A percentile compares a stretch with the other conserved stretches of the same genome.
These are phyloP conservation scores for Berghia stephanieae DNA, from an alignment of 1,140 invertebrate species.

Conservation along the genomic window DNA sequence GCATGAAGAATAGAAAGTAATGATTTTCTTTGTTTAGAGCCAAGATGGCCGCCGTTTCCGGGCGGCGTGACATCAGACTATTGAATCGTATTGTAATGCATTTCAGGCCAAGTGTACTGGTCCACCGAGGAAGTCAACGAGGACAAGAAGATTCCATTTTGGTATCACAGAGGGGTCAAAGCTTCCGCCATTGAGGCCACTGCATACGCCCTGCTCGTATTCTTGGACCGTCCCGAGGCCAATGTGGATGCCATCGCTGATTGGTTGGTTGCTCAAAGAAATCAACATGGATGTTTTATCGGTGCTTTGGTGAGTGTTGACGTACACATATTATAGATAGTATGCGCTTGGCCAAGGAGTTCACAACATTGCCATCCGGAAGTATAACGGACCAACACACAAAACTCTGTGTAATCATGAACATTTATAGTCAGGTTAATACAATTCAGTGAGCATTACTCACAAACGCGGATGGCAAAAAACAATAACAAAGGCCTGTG, in stretches of 20 bases:
- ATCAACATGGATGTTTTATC: slow-evolving; percentile 32
- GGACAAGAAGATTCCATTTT: slow-evolving; percentile 12
- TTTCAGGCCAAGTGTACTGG: slow-evolving; percentile 35
- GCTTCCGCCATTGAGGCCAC: slow-evolving; percentile 37
- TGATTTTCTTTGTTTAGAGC: too few relatives aligned
- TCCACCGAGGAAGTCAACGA: slow-evolving; percentile 8
- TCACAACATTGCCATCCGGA: background rate
- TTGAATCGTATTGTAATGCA: background rate
- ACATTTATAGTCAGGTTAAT: background rate
- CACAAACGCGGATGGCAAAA: too few relatives aligned
- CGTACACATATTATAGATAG: background rate
- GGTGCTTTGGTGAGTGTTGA: slow-evolving; percentile 29
- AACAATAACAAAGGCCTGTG: too few relatives aligned
- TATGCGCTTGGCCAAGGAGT: too few relatives aligned
- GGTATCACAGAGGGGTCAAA: slow-evolving; percentile 30
- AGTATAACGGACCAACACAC: too few relatives aligned
- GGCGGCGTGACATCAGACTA: too few relatives aligned
- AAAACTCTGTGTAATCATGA: background rate
- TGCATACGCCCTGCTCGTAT: slow-evolving; percentile 35
- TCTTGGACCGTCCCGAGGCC: background rate
- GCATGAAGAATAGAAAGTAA: too few relatives aligned
- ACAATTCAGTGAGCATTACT: background rate
- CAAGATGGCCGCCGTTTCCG: too few relatives aligned
- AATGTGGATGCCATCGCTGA: slow-evolving; percentile 35
- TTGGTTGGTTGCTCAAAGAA: slow-evolving; percentile 37